phyloP scores from a whole-genome alignment of 1,140 invertebrate species.

The Artemia franciscana region DNA sequence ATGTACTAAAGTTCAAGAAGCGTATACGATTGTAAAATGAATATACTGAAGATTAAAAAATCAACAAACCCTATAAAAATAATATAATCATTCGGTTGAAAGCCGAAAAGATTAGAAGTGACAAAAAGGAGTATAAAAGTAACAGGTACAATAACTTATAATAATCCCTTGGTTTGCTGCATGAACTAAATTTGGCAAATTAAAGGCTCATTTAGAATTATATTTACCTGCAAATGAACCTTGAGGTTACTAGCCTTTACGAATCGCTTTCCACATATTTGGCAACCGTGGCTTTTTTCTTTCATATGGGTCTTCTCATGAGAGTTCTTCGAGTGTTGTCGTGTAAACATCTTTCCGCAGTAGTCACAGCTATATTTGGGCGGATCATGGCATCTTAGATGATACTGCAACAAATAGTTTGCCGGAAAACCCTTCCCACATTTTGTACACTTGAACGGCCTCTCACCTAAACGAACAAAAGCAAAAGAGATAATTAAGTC shows the following conservation, averaged over 20 bases:
- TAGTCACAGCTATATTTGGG: neutral
- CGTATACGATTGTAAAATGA: no score
- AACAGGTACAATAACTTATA: no score
- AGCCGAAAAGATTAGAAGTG: no score
- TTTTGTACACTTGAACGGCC: neutral
- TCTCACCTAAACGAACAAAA: neutral
- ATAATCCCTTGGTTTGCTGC: no score
- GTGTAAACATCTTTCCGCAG: neutral
- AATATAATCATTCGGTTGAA: no score
- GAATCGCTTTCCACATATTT: neutral
- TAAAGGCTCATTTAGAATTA: no score
- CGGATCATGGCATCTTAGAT: neutral
- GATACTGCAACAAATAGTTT: neutral
- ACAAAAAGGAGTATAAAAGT: no score
- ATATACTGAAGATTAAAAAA: no score
- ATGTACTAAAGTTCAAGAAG: no score
- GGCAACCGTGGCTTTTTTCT: neutral
- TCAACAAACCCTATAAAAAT: no score
- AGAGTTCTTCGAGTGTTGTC: neutral
- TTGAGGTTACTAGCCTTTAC: neutral
- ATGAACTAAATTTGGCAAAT: no score
- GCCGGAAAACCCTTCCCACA: neutral
- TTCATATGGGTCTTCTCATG: neutral
- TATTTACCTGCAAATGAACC: neutral
- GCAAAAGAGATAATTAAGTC: no score